Base-by-base conservation (phyloP, 1,140 invertebrate genomes). In the Sycophila sp. region DNA sequence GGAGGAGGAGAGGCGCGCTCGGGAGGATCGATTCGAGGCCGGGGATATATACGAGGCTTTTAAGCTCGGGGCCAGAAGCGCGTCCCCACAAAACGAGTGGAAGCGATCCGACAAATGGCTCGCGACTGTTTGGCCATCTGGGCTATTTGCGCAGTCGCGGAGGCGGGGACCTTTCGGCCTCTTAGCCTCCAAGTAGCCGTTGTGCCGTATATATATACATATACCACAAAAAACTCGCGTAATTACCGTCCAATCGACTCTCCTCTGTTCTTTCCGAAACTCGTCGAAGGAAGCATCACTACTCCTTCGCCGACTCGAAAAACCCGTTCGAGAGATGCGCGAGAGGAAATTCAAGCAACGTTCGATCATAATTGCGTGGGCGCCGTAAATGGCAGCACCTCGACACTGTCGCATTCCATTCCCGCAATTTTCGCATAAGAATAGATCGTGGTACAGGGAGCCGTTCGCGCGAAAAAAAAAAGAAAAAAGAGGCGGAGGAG, bases 31-130 rank as follows among this genome's bases (percentile, higher is more conserved):
- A 83, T 83, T 78, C 75, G 77, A 72, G 56, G 76, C 2, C 1
- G 15, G 5, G 42, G 69, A 76, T n/a, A n/a, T n/a, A n/a, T n/a
- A n/a, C n/a, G 75, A 77, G 76, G 80, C 81, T 82, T 83, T 83
- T 80, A 81, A 82, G 77, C 75, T 63, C 11, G 28, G n/a, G n/a
- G n/a, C 32, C 5, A 45, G 75, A 75, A 77, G 74, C 79, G 73
- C 66, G 56, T 67, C n/a, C 72, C 22, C 15, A 2, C 7, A 47
- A 32, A 47, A 45, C 28, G 45, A 32, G 30, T 63, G 45, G 60
- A 49, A 74, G 53, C 49, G 65, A 69, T 72, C 59, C 68, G 59
- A 28, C 73, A 77, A 77, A 77, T 76, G 73, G 71, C 38, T 73
- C 68, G 65, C 47, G 30, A 73, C 73, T 32, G 28, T 62, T 62